Conservation (phyloP, 2,113 vertebrate species). For the Ammodytes marinus region DNA sequence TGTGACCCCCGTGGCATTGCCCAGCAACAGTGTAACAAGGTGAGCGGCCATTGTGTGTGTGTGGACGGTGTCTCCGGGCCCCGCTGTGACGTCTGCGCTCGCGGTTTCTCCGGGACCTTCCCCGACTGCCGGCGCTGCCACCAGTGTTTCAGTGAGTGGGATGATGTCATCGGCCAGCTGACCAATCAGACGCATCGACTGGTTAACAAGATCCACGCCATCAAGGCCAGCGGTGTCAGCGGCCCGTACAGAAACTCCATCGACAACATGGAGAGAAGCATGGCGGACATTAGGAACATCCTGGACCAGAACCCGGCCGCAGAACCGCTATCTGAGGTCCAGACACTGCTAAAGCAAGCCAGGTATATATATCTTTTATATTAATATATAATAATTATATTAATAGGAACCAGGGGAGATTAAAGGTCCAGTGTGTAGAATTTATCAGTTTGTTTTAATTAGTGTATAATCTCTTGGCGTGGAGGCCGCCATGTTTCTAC, state of each 20-base stretch:
- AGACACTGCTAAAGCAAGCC: constrained; percentile 91
- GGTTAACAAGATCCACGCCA: constrained; percentile 89
- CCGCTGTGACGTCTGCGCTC: constrained; percentile 91
- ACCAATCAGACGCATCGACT: constrained; percentile 93
- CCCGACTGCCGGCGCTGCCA: constrained; percentile 93
- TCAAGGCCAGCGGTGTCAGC: constrained; percentile 90
- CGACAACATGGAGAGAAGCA: constrained; percentile 87
- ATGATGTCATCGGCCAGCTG: constrained; percentile 87
- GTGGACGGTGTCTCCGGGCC: constrained; percentile 89
- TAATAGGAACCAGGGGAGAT: constrained; percentile 70
- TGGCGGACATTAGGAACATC: constrained; percentile 86
- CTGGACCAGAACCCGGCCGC: constrained; percentile 91
- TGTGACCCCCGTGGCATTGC: constrained; percentile 91
- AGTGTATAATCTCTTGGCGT: too few relatives aligned
- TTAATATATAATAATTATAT: too few relatives aligned
- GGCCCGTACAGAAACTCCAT: constrained; percentile 91
- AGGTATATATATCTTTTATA: constrained; percentile 76
- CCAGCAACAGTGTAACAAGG: constrained; percentile 90
- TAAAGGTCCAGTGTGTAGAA: neutral
- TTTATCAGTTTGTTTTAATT: too few relatives aligned
- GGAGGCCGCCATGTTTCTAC: too few relatives aligned
- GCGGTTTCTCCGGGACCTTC: constrained; percentile 92
- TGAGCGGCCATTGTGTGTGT: constrained; percentile 90
- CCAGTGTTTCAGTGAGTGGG: constrained; percentile 95
- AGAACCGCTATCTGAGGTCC: constrained; percentile 91